phyloP scores from a whole-genome alignment of 92 coral and sea anemone species.

The Umimayanthus kanabou region DNA sequence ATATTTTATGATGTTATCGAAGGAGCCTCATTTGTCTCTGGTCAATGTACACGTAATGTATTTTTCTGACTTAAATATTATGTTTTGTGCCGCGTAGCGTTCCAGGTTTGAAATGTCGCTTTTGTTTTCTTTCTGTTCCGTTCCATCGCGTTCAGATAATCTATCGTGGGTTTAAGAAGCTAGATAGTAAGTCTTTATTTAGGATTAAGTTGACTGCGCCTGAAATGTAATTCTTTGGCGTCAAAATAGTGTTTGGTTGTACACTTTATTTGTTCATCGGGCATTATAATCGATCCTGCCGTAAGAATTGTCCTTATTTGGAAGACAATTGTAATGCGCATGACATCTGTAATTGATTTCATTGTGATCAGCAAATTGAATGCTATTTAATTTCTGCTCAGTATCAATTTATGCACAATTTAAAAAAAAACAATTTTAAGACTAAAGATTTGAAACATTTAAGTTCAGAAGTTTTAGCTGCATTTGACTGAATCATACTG shows the following conservation, averaged over 20 bases:
- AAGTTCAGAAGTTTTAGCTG: no score
- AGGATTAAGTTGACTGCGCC: no score
- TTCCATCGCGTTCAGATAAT: not conserved
- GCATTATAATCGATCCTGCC: not conserved
- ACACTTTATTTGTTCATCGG: not conserved
- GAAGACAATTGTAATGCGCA: not conserved
- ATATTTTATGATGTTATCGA: constrained; percentile 42
- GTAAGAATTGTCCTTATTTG: constrained; percentile 11
- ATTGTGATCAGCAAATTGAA: not conserved
- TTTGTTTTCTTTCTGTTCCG: not conserved
- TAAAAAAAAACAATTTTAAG: no score
- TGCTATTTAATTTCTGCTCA: not conserved
- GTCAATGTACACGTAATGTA: not conserved
- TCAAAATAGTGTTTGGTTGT: not conserved
- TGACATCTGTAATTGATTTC: constrained; percentile 8
- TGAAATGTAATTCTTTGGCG: not conserved
- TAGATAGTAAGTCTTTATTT: not conserved
- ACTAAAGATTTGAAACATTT: no score
- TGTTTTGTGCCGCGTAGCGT: not conserved
- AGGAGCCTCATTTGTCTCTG: not conserved
- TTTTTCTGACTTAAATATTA: not conserved
- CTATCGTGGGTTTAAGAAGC: not conserved
- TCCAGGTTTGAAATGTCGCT: no score
- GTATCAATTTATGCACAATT: no score
- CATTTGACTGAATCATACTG: no score